Evolutionary conservation across 2,888 invertebrate genomes (phyloP), one percentile per base, ranked within the genome.

Genomic region (Ellobium chinense): DNA sequence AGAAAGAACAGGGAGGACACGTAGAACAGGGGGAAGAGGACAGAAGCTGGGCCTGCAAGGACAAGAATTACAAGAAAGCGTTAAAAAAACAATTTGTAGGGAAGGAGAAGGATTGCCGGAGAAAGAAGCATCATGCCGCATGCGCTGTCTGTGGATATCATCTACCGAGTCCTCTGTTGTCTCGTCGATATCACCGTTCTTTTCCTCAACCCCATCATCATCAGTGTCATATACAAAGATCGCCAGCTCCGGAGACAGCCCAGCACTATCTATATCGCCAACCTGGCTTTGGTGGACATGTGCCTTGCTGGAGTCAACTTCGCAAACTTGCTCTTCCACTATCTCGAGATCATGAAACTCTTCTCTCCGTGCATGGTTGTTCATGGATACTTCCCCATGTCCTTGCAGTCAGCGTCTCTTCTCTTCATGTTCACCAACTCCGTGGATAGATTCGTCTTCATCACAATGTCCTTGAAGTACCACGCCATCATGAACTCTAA

Each of bases 341-440:
- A 58, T 21, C 1, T 76, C 3, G 46, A 66, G 3, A 7, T 76
- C 5, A 36, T 14, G 24, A n/a, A 34, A 7, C 7, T 46, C 0
- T 62, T 58, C 31, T 34, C 31, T 4, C 1, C 46, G 12, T 74
- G 74, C 37, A 9, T 74, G 1, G 12, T 63, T 2, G 37, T 74
- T 7, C 56, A 66, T 36, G 27, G 12, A 1, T 66, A 56, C 58
- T 12, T 66, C 24, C 36, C 66, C 3, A 2, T 76, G 18, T n/a
- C n/a, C 24, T 27, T 66, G 37, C 34, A 56, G 1, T 29, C 29
- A 3, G 74, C 74, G 0, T 76, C 76, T 1, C 9, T 76, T 1
- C n/a, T 66, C 24, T 66, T 66, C 56, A 76, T 66, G 66, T 76
- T 76, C 37, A 58, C 56, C 2, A 76, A 76, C 27, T 76, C 76